Evolutionary conservation across 2,797 vertebrate species (phyloP).

Genomic region (Melanotaenia parkinsoni): DNA sequence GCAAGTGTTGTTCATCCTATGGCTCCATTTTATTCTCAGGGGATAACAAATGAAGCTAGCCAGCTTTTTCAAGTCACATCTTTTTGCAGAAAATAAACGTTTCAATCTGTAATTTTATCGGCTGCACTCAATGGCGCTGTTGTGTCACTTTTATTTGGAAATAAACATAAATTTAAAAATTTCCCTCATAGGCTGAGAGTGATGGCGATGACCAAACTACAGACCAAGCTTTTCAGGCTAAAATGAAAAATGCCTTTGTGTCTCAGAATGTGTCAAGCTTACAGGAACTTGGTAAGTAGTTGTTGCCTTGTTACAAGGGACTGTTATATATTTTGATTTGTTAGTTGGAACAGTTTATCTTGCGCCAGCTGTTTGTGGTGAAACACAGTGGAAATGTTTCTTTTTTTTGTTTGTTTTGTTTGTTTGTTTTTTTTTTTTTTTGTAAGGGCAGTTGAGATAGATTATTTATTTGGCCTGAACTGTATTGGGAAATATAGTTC

Average conservation of each 20-base stretch:
- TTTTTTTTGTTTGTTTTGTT: background rate
- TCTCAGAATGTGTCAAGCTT: slow-evolving; percentile 98
- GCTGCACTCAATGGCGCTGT: background rate
- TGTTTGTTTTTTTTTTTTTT: background rate
- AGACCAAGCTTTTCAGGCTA: slow-evolving; percentile 91
- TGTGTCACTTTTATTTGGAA: background rate
- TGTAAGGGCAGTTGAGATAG: too few species aligned
- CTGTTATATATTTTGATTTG: background rate
- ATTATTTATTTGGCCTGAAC: too few species aligned
- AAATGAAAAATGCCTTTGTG: slow-evolving; percentile 97
- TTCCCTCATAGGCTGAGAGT: slow-evolving; percentile 86
- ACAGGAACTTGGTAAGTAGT: slow-evolving; percentile 93
- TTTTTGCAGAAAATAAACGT: background rate
- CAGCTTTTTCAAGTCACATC: background rate
- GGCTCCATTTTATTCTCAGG: background rate
- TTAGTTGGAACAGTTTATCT: background rate
- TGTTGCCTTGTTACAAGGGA: background rate
- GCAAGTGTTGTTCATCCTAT: slow-evolving; percentile 29
- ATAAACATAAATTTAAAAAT: slow-evolving; percentile 5
- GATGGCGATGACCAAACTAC: slow-evolving; percentile 90
- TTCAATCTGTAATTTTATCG: background rate
- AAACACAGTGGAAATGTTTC: background rate
- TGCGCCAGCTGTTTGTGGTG: background rate
- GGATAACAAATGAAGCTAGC: background rate
- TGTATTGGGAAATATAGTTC: background rate